Evolutionary conservation across 2,113 vertebrate genomes (phyloP), one percentile per base, ranked within the genome.

Genomic region (Notothenia coriiceps): DNA sequence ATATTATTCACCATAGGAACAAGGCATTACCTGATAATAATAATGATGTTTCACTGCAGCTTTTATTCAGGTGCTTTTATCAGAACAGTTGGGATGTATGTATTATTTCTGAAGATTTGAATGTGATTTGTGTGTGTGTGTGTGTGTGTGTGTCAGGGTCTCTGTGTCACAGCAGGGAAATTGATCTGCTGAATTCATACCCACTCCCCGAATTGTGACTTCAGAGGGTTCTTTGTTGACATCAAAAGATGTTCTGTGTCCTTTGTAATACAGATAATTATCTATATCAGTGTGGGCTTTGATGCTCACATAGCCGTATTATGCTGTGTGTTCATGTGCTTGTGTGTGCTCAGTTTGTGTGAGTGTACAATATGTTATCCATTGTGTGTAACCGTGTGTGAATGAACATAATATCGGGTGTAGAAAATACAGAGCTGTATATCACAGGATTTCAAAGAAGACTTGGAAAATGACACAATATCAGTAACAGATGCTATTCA

Each of bases 181-280:
- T 8, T 59, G 74, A 80, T 71, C 71, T 25, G 60, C 20, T 49
- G 33, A 59, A 35, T 82, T 80, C 20, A n/a, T 68, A 57, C 76
- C 70, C 68, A 55, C 71, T 68, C 33, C 70, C 51, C 33, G 64
- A 74, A 77, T 77, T 64, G 55, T 25, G 10, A 79, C 76, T 70
- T 82, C 83, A 81, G 74, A 86, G 70, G 35, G 12, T 63, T 85
- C 79, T 77, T 80, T 87, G 78, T 85, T 84, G 62, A 80, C 82
- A 88, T 91, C 82, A 91, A 86, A 85, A 79, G 79, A 80, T 80
- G 56, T 72, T 54, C 62, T 22, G 63, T 82, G 71, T 88, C 68
- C 80, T 87, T 90, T 83, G 60, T 89, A 83, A 84, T 80, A 74
- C 82, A 79, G 52, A 75, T 85, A 87, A 90, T 85, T 88, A 80